Conservation (phyloP, 2,113 vertebrate genomes). For the Paramormyrops kingsleyae region DNA sequence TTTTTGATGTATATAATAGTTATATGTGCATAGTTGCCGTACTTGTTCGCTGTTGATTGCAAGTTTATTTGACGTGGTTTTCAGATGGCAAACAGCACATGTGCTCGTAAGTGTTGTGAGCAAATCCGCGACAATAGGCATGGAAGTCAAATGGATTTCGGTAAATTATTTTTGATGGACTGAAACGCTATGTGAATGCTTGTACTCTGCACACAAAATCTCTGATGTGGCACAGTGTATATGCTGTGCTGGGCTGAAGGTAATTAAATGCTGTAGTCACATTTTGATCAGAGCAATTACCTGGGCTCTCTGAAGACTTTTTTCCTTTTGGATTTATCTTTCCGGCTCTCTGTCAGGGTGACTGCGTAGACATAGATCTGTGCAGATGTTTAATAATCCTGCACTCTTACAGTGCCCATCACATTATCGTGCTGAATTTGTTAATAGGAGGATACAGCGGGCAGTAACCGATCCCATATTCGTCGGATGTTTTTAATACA, state of each 20-base stretch:
- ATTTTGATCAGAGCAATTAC: constrained; percentile 23
- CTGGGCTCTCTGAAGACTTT: constrained; percentile 8
- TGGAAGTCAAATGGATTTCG: neutral
- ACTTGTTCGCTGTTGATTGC: neutral
- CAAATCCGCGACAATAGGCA: neutral
- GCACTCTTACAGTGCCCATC: constrained; percentile 36
- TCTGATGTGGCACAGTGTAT: neutral
- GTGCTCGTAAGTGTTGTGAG: neutral
- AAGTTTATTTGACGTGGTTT: neutral
- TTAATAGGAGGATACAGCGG: constrained; percentile 18
- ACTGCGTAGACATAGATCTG: constrained; percentile 26
- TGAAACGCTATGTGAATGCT: neutral
- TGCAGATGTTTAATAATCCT: constrained; percentile 62
- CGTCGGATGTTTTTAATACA: neutral
- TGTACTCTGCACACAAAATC: neutral
- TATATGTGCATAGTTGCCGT: neutral
- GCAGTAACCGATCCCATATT: neutral
- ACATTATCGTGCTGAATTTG: constrained; percentile 31
- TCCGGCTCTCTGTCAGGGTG: constrained; percentile 19
- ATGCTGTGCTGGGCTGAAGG: neutral
- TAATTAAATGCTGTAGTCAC: neutral
- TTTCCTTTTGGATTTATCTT: constrained; percentile 11
- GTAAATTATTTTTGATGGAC: neutral
- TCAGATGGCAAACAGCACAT: neutral
- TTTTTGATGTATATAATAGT: neutral